These are phyloP conservation scores for Temnopleurus reevesii DNA, from an alignment of 53 echinoderm and acorn worm species.

Conservation along the genomic window DNA sequence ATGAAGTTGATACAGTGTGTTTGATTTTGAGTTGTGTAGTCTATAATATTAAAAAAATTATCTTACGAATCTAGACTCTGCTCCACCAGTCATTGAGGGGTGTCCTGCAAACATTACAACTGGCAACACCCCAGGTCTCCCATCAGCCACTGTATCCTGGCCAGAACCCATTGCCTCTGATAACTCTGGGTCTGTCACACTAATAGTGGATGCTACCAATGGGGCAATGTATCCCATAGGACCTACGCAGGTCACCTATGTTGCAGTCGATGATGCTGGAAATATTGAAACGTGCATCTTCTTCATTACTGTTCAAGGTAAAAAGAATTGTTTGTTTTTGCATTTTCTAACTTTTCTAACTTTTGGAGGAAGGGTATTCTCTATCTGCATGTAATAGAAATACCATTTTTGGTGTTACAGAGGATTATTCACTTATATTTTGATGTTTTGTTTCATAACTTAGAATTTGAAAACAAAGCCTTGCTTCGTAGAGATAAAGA, in stretches of 20 bases:
- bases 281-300: conserved; percentile 7
- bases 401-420: too few species aligned
- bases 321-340: neutral
- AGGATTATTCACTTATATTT: too few species aligned
- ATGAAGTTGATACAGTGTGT: too few species aligned
- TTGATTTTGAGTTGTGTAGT: too few species aligned
- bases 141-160: conserved; percentile 29
- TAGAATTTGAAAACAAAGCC: too few species aligned
- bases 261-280: conserved; percentile 19
- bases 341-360: neutral
- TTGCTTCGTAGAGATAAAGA: too few species aligned
- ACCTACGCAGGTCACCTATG: conserved; percentile 8
- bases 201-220: neutral
- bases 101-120: conserved; percentile 28
- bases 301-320: conserved; percentile 31
- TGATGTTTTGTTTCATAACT: too few species aligned
- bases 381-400: too few species aligned
- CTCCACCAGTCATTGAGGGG: neutral
- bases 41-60: too few species aligned
- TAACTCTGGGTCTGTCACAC: conserved; percentile 34
- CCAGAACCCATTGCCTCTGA: neutral
- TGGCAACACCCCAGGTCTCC: conserved; percentile 12
- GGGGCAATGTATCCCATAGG: conserved; percentile 20
- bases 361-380: too few species aligned
- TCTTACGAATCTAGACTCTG: conserved; percentile 43